These are phyloP conservation scores for Rambutsinella grinnellia DNA, from an alignment of 2,888 invertebrate species.

Conservation along the genomic window DNA sequence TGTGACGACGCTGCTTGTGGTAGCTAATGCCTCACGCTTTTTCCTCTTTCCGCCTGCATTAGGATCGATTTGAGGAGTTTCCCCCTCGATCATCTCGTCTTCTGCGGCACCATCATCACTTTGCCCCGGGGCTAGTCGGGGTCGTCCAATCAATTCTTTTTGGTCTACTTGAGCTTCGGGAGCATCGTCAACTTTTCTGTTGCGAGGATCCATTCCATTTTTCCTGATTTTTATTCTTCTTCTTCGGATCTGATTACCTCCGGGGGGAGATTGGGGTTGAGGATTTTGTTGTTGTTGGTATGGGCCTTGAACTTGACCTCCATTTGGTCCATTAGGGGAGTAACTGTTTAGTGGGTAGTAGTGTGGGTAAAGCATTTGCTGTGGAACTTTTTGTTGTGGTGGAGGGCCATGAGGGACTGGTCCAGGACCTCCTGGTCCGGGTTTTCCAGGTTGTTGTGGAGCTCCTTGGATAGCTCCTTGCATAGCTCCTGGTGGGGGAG, in stretches of 20 bases:
- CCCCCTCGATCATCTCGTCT: slow-evolving; percentile 11
- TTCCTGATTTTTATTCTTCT: slow-evolving; percentile 41
- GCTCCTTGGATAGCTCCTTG: slow-evolving; percentile 9
- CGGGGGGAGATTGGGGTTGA: slow-evolving; percentile 7
- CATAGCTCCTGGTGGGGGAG: slow-evolving; percentile 11
- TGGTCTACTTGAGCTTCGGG: slow-evolving; percentile 21
- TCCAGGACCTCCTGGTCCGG: not conserved
- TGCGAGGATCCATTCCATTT: slow-evolving; percentile 38
- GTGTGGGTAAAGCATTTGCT: slow-evolving; percentile 57
- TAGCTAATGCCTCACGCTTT: slow-evolving; percentile 35
- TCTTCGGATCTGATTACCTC: slow-evolving; percentile 41
- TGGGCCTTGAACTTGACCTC: slow-evolving; percentile 19
- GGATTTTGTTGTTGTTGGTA: slow-evolving; percentile 33
- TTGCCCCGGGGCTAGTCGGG: slow-evolving; percentile 26
- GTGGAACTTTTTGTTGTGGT: slow-evolving; percentile 45
- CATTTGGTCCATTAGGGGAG: slow-evolving; percentile 54
- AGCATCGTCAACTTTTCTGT: slow-evolving; percentile 39
- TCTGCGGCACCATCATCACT: slow-evolving; percentile 6
- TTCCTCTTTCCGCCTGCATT: slow-evolving; percentile 22
- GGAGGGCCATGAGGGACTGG: slow-evolving; percentile 19
- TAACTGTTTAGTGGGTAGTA: slow-evolving; percentile 62
- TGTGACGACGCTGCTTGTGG: not conserved
- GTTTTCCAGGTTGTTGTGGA: not conserved
- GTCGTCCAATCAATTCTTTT: slow-evolving; percentile 41
- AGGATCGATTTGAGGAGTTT: not conserved